phyloP scores from a whole-genome alignment of 2,113 vertebrate species.

The Gallinago jamesoni region DNA sequence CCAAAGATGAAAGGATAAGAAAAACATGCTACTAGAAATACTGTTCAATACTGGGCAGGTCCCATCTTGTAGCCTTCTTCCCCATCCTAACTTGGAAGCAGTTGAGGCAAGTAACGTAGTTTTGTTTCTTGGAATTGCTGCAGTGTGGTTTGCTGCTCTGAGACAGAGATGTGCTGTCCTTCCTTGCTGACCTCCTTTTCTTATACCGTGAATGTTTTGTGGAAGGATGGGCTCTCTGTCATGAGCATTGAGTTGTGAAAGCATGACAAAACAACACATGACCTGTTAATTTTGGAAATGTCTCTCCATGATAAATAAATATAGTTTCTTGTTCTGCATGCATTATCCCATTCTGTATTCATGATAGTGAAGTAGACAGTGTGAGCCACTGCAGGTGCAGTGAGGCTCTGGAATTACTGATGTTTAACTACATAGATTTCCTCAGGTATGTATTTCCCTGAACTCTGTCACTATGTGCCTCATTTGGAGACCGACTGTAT shows the following conservation, averaged over 20 bases:
- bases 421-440: neutral
- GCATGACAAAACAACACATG: neutral
- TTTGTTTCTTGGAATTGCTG: neutral
- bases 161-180: neutral
- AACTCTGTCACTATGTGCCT: neutral
- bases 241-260: conserved; percentile 8
- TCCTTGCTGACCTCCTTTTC: neutral
- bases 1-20: conserved; percentile 9
- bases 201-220: neutral
- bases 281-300: neutral
- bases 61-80: neutral
- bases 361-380: neutral
- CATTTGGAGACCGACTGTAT: neutral
- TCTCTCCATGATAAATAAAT: neutral
- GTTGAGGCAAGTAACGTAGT: neutral
- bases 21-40: neutral
- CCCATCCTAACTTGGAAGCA: neutral
- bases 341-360: neutral
- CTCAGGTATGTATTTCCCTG: neutral
- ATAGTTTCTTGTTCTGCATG: neutral
- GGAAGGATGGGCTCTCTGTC: neutral
- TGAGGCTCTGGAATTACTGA: neutral
- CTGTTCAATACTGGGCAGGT: neutral
- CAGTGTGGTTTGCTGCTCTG: neutral
- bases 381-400: neutral